Evolutionary conservation across 35 echinoderm and acorn worm species (phyloP).

Genomic region (Eucidaris tribuloides): DNA sequence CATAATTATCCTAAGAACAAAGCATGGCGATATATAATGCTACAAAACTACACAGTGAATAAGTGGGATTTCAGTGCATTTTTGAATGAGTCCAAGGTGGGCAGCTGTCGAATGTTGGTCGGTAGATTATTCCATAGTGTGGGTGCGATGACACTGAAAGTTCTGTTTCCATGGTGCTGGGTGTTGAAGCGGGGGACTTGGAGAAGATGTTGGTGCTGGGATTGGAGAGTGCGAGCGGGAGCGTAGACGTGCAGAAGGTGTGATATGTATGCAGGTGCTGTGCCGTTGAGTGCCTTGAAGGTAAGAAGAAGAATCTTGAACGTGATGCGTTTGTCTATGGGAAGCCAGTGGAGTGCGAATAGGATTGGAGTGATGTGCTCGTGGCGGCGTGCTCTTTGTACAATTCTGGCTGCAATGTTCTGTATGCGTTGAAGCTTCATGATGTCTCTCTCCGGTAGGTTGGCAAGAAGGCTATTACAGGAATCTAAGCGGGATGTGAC

Average conservation of each 20-base stretch:
- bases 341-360: slow-evolving; percentile 37
- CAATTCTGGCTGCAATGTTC: slow-evolving; percentile 41
- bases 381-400: not conserved
- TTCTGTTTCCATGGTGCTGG: not conserved
- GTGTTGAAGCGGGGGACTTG: not conserved
- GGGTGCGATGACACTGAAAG: too few species aligned
- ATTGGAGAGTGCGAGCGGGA: not conserved
- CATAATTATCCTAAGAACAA: too few species aligned
- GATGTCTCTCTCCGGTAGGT: not conserved
- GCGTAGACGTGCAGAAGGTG: not conserved
- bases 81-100: too few species aligned
- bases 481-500: not conserved
- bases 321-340: slow-evolving; percentile 14
- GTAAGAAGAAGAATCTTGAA: slow-evolving; percentile 30
- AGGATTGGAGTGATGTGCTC: slow-evolving; percentile 36
- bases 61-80: too few species aligned
- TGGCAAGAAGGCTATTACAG: not conserved
- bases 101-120: too few species aligned
- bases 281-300: slow-evolving; percentile 14
- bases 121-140: too few species aligned
- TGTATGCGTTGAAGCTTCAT: slow-evolving; percentile 33
- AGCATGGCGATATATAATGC: too few species aligned
- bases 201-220: not conserved
- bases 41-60: too few species aligned
- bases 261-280: not conserved